Percentiles rank a stretch among this genome's conserved stretches.
These are phyloP conservation scores for Coracias cyanogaster DNA, from an alignment of 2,797 vertebrate genomes.

Conservation along the genomic window DNA sequence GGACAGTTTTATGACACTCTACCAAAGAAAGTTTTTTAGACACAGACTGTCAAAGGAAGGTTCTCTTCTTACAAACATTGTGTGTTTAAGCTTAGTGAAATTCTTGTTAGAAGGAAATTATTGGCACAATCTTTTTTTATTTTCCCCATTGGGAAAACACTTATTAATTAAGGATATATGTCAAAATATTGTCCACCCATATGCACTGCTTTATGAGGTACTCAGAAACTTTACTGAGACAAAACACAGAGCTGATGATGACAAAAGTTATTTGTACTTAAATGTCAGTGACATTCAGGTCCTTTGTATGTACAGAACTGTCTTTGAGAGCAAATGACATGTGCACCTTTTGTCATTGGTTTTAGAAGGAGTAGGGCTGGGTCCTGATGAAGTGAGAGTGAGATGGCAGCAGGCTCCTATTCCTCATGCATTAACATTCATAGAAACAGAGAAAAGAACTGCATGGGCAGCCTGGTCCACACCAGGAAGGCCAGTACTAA, in stretches of 20 bases:
- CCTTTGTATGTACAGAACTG: accelerated
- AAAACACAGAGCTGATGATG: not conserved
- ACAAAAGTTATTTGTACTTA: not conserved
- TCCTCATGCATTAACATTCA: not conserved
- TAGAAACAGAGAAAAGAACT: not conserved
- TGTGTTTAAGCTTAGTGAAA: not conserved
- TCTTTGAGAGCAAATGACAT: not conserved
- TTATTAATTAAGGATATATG: not conserved
- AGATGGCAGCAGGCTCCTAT: not conserved
- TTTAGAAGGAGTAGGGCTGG: not conserved
- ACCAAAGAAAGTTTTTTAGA: not conserved
- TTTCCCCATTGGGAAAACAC: not conserved
- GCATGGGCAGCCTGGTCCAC: not conserved
- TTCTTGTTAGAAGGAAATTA: not conserved
- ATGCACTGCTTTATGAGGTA: not conserved
- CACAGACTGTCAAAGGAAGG: not conserved
- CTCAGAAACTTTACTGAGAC: not conserved
- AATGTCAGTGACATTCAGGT: not conserved
- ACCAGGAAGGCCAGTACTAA: not conserved
- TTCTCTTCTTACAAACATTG: not conserved
- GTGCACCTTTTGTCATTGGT: not conserved
- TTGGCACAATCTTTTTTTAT: not conserved
- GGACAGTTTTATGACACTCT: not conserved
- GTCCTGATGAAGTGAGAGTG: not conserved
- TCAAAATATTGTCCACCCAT: not conserved